Evolutionary conservation across 2,888 invertebrate genomes (phyloP), one percentile per base, ranked within the genome.

Genomic region (Vesta saturnalis): DNA sequence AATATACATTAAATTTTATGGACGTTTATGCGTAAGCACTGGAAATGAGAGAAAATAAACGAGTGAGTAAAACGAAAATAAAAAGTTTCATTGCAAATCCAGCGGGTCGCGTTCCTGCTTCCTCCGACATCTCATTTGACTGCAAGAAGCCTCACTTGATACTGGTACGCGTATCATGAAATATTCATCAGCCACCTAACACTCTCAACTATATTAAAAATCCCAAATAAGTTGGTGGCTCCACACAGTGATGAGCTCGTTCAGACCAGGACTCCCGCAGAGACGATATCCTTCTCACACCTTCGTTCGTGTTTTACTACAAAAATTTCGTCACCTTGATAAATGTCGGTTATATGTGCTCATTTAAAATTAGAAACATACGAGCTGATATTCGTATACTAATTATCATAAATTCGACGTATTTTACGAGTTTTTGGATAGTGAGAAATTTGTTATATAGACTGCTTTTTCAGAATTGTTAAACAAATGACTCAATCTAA

Each of bases 151-250:
- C 78, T 77, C 77, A 80, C 80, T 82, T 81, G 81, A 81, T 82
- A 81, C 81, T 78, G 80, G 77, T 79, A 79, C 80, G 81, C 81
- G 82, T 81, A 83, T 84, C 84, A 84, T 84, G 84, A 84, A 84
- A 83, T 84, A 84, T 84, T 84, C 84, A 84, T 84, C 82, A 82
- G 79, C 76, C 77, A 79, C 78, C 81, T 79, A 82, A 83, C 82
- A 82, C 83, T 83, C 81, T 83, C 81, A 80, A 79, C 82, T 83
- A 83, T 84, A 84, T 84, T 84, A 84, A 84, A 84, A 83, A 82
- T 81, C 82, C 81, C 81, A 83, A 83, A 83, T 83, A 83, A 83
- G 80, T 82, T 80, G 79, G 77, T 74, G 74, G 78, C 66, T 60
- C 68, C 70, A 76, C 72, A 73, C 69, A 70, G 77, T 74, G 76